These are phyloP conservation scores for Podarcis muralis DNA, from an alignment of 2,113 vertebrate genomes.

Conservation along the genomic window DNA sequence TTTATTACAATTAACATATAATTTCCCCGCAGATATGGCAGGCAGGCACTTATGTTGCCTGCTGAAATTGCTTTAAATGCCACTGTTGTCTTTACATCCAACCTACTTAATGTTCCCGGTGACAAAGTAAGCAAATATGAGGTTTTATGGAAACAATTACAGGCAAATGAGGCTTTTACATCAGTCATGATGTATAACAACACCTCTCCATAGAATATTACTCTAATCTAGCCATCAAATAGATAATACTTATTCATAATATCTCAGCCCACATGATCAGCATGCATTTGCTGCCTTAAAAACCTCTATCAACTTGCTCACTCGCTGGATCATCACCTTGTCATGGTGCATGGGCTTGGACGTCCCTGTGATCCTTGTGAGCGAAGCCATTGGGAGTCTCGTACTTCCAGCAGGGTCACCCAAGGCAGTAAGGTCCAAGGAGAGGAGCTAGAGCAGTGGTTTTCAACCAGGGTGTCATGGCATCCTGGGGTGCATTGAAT, in stretches of 20 bases:
- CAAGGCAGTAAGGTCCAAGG: no score
- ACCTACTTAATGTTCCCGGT: not conserved
- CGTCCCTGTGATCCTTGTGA: no score
- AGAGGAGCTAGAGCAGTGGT: no score
- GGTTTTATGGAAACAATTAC: not conserved
- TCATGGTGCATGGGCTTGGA: no score
- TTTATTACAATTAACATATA: conserved; percentile 42
- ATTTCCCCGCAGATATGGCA: not conserved
- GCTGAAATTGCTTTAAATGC: not conserved
- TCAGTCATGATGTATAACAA: not conserved
- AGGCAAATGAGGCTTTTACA: not conserved
- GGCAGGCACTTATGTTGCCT: not conserved
- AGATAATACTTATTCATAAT: not conserved
- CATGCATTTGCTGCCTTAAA: not conserved
- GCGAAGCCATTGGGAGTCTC: no score
- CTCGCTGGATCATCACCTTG: no score
- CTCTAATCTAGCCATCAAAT: not conserved
- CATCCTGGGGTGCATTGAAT: no score
- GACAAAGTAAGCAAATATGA: not conserved
- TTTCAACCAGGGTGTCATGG: no score
- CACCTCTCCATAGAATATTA: not conserved
- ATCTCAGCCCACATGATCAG: not conserved
- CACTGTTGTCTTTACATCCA: not conserved
- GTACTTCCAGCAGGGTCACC: no score
- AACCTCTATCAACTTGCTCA: not conserved